Evolutionary conservation across 1,140 invertebrate species (phyloP), one percentile per base, ranked within the genome.

Genomic region (Papilio machaon): DNA sequence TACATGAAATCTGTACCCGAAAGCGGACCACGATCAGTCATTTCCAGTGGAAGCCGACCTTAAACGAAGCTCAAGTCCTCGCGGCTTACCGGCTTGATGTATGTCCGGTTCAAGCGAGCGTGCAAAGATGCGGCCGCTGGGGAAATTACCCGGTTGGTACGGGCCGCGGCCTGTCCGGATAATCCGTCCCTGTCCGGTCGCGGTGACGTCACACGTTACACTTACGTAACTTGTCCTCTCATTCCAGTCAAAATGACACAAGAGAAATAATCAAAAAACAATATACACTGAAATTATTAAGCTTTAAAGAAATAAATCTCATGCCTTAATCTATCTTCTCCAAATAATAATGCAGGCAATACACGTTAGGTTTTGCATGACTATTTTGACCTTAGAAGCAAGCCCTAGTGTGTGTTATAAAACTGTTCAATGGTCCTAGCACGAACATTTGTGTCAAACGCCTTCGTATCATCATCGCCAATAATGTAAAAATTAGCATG

Each of bases 121-220:
- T 82, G 81, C 83, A 85, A 86, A 87, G 88, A 84, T 85, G 84
- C 80, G 82, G 88, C 83, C 89, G 81, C 89, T 30, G 60, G 89
- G 89, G 89, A 91, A 91, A 91, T 91, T 91, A 91, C 86, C 81
- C 83, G 79, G 77, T 17, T 79, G 79, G 35, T n/a, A 60, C 85
- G 80, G 82, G 82, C 82, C 84, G 52, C 80, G 80, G 78, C 70
- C 64, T 77, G 43, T 81, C 80, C 82, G 83, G 84, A 85, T 85
- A 84, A 88, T 89, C 83, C 84, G 84, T 86, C 85, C 85, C 84
- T 87, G 86, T 86, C 83, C 81, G 76, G 52, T 38, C 64, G 82
- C 73, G 73, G 84, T 70, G 80, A 77, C 58, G 83, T 83, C 84
- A 82, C 84, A 80, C 81, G 73, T 80, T 17, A 79, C 60, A 13